These are phyloP conservation scores for Limanda limanda DNA, from an alignment of 2,113 vertebrate species.

Conservation along the genomic window DNA sequence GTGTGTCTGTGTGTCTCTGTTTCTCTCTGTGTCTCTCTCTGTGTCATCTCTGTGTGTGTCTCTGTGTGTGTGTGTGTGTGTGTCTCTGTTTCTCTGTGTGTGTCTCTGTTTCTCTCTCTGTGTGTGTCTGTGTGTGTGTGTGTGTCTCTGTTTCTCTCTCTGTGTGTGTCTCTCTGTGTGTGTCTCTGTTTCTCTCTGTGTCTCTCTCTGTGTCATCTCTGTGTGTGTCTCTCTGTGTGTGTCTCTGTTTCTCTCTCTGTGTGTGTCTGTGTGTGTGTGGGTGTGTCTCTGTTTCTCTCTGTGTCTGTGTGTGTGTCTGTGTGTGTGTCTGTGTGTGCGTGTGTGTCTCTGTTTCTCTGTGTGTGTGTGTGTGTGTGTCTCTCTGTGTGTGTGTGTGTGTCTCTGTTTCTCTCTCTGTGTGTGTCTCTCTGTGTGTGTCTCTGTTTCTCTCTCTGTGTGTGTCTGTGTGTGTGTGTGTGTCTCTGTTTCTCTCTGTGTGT, in stretches of 20 bases:
- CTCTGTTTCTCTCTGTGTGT: too few species aligned
- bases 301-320: not conserved
- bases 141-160: not conserved
- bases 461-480: not conserved
- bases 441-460: not conserved
- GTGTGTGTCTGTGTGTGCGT: not conserved
- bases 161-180: not conserved
- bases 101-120: not conserved
- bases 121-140: not conserved
- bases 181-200: not conserved
- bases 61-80: not conserved
- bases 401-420: not conserved
- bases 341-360: conserved; percentile 79
- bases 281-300: not conserved
- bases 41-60: not conserved
- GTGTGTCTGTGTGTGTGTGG: too few species aligned
- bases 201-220: too few species aligned
- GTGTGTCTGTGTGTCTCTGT: too few species aligned
- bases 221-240: not conserved
- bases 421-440: not conserved
- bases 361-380: too few species aligned
- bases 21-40: too few species aligned
- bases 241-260: not conserved
- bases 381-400: not conserved
- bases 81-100: not conserved